Evolutionary conservation across 2,888 invertebrate genomes (phyloP).

Genomic region (Aleiodes alternator): DNA sequence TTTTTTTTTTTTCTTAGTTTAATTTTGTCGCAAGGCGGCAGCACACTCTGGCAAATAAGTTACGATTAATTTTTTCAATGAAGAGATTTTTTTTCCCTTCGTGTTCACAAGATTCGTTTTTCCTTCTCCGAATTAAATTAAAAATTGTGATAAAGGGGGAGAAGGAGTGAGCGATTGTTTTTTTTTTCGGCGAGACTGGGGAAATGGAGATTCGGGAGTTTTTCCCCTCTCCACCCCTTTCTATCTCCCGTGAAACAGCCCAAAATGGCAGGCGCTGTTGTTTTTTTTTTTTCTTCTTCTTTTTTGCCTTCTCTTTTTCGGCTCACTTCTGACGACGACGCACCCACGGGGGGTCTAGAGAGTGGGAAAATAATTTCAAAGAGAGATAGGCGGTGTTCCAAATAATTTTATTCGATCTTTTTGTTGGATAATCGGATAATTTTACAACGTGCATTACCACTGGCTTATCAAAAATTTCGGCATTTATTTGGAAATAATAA

Average conservation of each 20-base stretch:
- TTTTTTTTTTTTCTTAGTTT: not conserved
- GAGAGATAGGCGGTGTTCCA: too few species aligned
- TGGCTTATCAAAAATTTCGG: too few species aligned
- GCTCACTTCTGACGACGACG: constrained; percentile 41
- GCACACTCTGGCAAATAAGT: constrained; percentile 6
- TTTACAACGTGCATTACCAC: too few species aligned
- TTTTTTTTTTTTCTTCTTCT: constrained; percentile 30
- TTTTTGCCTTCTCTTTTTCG: not conserved
- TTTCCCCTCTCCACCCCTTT: constrained; percentile 30
- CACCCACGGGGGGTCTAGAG: constrained; percentile 41
- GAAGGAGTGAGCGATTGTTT: constrained; percentile 32
- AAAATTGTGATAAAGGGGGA: constrained; percentile 36
- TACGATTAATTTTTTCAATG: too few species aligned
- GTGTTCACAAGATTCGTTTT: not conserved
- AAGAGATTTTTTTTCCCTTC: too few species aligned
- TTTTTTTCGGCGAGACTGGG: constrained; percentile 6
- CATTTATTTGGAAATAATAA: too few species aligned
- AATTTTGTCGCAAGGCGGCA: constrained; percentile 36
- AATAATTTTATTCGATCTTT: too few species aligned
- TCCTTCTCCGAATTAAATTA: constrained; percentile 13
- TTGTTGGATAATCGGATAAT: too few species aligned
- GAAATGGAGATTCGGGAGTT: constrained; percentile 11
- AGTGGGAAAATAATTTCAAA: too few species aligned
- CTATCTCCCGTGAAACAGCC: constrained; percentile 45
- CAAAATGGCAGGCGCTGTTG: constrained; percentile 58